Percentiles rank a stretch among this genome's conserved stretches.
Conservation (phyloP, 2,113 vertebrate genomes). For the Anthoscopus minutus region DNA sequence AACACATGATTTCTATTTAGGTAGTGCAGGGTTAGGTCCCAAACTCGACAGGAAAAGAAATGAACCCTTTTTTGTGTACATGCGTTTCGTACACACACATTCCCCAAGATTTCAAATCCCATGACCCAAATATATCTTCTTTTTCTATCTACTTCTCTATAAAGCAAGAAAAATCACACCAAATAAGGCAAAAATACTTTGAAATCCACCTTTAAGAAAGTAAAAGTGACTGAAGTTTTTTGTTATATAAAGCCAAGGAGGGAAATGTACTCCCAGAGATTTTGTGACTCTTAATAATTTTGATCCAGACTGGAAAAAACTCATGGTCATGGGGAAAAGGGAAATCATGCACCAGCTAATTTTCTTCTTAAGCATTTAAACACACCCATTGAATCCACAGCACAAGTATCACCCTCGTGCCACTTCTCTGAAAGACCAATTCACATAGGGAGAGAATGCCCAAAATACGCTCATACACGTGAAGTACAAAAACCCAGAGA, state of each 20-base stretch:
- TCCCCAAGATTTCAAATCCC: background rate
- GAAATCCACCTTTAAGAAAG: background rate
- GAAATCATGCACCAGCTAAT: background rate
- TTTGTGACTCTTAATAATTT: background rate
- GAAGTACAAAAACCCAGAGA: background rate
- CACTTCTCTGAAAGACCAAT: background rate
- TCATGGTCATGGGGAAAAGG: background rate
- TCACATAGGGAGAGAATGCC: background rate
- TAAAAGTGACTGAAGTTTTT: background rate
- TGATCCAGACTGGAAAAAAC: background rate
- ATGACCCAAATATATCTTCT: background rate
- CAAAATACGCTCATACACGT: rapidly evolving
- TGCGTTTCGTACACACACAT: background rate
- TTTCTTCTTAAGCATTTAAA: background rate
- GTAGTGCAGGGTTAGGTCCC: rapidly evolving
- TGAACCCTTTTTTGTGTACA: background rate
- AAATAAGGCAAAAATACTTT: background rate
- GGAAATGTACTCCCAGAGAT: background rate
- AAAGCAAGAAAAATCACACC: background rate
- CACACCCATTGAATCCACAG: background rate
- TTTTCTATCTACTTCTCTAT: background rate
- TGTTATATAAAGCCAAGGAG: background rate
- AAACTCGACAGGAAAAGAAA: background rate
- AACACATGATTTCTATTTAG: rapidly evolving
- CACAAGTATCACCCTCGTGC: background rate